Percentiles rank a stretch among this genome's conserved stretches.
These are phyloP conservation scores for Pseudochaenichthys georgianus DNA, from an alignment of 2,797 vertebrate genomes.

Conservation along the genomic window DNA sequence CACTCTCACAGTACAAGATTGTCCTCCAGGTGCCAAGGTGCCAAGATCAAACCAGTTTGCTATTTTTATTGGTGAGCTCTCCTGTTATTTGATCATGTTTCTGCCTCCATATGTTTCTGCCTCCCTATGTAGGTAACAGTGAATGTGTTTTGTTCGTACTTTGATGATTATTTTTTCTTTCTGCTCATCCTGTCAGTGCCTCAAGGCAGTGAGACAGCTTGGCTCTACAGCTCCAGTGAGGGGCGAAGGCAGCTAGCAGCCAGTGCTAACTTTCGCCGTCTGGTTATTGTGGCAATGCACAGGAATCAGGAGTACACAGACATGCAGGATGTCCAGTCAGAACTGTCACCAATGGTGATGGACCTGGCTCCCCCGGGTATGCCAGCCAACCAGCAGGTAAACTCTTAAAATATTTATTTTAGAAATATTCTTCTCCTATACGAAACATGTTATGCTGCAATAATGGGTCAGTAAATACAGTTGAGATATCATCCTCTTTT, in stretches of 20 bases:
- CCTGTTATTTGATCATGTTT: neutral
- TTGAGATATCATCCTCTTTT: neutral
- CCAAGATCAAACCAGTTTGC: conserved; percentile 91
- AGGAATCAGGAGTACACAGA: conserved; percentile 92
- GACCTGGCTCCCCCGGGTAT: conserved; percentile 92
- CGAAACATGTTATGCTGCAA: neutral
- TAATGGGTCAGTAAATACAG: neutral
- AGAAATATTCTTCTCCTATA: neutral
- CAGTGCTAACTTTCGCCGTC: conserved; percentile 90
- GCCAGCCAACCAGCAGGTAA: conserved; percentile 92
- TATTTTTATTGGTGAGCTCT: conserved; percentile 95
- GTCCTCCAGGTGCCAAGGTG: conserved; percentile 83
- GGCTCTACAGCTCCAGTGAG: conserved; percentile 93
- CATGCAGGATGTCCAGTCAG: conserved; percentile 93
- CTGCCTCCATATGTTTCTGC: neutral
- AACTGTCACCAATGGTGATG: conserved; percentile 95
- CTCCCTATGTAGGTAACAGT: neutral
- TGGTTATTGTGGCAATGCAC: conserved; percentile 92
- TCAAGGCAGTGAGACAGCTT: conserved; percentile 94
- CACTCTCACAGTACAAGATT: conserved; percentile 92
- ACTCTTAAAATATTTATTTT: neutral
- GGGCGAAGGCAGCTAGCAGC: conserved; percentile 90
- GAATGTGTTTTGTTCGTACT: conserved; percentile 6
- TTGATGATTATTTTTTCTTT: neutral
- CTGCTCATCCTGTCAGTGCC: conserved; percentile 85